Conservation (phyloP, 92 coral and sea anemone genomes). For the Porites divaricata region DNA sequence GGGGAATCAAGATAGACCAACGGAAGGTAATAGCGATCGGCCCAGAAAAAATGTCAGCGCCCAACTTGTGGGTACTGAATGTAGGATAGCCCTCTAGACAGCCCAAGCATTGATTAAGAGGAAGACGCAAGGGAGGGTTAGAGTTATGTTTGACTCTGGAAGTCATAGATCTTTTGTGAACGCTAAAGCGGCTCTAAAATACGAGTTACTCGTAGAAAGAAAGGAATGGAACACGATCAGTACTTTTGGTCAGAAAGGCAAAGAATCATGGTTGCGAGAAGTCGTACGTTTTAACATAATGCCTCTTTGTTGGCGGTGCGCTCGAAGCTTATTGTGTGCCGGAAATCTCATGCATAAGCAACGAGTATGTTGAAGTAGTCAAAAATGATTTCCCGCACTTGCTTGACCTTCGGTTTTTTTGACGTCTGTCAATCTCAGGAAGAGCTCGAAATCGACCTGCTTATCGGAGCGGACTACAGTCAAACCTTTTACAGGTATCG, state of each 20-base stretch:
- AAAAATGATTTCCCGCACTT: constrained; percentile 38
- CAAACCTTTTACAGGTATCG: no score
- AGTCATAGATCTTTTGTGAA: no score
- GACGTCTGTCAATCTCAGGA: no score
- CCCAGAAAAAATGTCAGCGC: not conserved
- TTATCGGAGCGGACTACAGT: no score
- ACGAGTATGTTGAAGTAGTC: constrained; percentile 40
- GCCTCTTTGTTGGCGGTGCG: constrained; percentile 40
- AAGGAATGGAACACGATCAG: constrained; percentile 42
- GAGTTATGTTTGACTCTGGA: no score
- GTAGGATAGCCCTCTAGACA: constrained; percentile 15
- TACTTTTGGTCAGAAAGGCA: constrained; percentile 36
- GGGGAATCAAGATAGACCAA: no score
- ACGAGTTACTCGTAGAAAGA: no score
- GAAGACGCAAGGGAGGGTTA: no score
- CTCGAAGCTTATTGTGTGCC: constrained; percentile 60
- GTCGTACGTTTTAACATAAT: constrained; percentile 31
- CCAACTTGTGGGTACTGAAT: no score
- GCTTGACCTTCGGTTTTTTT: no score
- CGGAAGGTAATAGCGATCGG: not conserved
- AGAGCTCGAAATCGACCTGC: no score
- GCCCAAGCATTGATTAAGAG: constrained; percentile 37
- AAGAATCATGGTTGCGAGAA: constrained; percentile 21
- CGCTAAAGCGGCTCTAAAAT: no score
- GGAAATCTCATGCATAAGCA: constrained; percentile 31